phyloP scores from a whole-genome alignment of 2,888 invertebrate genomes.

The Diadegma fenestrale region DNA sequence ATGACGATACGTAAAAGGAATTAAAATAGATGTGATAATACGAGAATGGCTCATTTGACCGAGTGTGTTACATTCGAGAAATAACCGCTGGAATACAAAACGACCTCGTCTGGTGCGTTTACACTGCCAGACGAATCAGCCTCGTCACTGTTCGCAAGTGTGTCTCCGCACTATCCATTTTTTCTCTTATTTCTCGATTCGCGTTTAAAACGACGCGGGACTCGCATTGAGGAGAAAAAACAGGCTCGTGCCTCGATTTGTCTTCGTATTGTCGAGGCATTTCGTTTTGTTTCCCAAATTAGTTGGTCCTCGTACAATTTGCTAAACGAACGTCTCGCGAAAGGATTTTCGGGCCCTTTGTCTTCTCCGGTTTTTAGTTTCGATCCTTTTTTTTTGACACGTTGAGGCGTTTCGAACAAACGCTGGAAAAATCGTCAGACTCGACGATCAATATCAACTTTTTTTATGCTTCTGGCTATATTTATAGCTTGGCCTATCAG shows the following conservation, averaged over 20 bases:
- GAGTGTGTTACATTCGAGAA: conserved; percentile 16
- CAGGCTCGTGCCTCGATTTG: too few species aligned
- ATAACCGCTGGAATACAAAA: conserved; percentile 58
- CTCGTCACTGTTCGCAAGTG: conserved; percentile 44
- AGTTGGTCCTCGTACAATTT: not conserved
- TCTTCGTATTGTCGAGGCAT: too few species aligned
- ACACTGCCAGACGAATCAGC: conserved; percentile 52
- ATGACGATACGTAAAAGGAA: conserved; percentile 2
- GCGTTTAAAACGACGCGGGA: not conserved
- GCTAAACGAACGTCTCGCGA: not conserved
- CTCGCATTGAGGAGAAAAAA: conserved; percentile 14
- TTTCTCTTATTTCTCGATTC: not conserved
- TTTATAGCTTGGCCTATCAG: not conserved
- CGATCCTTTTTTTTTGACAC: not conserved
- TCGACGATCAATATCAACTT: conserved; percentile 6
- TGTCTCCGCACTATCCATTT: conserved; percentile 24
- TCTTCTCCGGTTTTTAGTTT: not conserved
- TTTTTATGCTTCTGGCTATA: too few species aligned
- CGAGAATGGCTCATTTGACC: conserved; percentile 52
- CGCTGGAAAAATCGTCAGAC: not conserved
- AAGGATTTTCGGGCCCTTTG: not conserved
- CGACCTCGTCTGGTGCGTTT: conserved; percentile 62
- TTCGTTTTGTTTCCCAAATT: too few species aligned
- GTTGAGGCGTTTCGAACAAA: not conserved
- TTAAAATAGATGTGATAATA: conserved; percentile 54